phyloP scores from a whole-genome alignment of 2,113 vertebrate genomes.

The Apus apus region DNA sequence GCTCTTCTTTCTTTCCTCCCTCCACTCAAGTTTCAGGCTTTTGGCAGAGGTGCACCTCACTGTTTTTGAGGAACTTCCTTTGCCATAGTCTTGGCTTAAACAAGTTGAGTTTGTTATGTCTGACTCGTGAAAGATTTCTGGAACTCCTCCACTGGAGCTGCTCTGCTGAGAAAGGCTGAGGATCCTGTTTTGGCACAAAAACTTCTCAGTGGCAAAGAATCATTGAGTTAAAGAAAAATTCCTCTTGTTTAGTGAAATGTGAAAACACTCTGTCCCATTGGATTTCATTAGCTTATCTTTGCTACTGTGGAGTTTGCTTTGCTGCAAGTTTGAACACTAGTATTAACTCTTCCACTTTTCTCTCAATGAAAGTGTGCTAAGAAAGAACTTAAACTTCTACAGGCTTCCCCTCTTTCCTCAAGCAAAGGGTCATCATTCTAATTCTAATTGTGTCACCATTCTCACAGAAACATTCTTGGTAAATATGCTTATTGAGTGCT shows the following conservation, averaged over 20 bases:
- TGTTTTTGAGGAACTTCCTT: neutral
- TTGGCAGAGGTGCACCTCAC: neutral
- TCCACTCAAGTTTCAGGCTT: neutral
- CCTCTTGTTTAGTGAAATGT: neutral
- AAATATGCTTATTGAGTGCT: neutral
- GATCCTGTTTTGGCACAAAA: conserved; percentile 11
- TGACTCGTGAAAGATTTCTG: conserved; percentile 6
- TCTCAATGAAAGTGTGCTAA: neutral
- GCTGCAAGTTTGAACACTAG: neutral
- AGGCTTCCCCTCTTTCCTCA: neutral
- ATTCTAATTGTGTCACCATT: conserved; percentile 1
- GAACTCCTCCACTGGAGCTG: neutral
- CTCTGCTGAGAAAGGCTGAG: neutral
- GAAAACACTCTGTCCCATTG: neutral
- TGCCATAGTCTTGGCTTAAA: neutral
- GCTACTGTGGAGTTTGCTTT: neutral
- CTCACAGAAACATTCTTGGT: neutral
- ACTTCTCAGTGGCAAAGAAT: neutral
- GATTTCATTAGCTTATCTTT: conserved; percentile 25
- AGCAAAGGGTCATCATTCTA: neutral
- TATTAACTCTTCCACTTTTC: neutral
- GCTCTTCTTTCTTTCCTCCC: neutral
- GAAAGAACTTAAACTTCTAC: neutral
- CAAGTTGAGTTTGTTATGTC: neutral
- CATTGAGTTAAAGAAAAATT: neutral